A percentile compares a stretch with the other conserved stretches of the same genome.
Evolutionary conservation across 2,113 vertebrate genomes (phyloP).

Genomic region (Castor canadensis): DNA sequence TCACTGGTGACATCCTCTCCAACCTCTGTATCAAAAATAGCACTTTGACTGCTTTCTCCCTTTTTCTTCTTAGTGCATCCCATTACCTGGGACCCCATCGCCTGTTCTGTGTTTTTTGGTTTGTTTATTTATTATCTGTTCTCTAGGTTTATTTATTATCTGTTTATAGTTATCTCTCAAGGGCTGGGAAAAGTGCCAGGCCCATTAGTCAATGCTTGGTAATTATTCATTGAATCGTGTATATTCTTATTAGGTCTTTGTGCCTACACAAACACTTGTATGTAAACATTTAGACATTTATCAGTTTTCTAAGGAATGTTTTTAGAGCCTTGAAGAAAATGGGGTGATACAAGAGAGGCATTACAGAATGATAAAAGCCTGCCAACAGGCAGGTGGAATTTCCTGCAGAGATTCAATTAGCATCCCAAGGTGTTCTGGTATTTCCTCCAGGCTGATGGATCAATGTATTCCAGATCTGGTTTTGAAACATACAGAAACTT

Average conservation of each 20-base stretch:
- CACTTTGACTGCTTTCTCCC: background rate
- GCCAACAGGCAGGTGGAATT: background rate
- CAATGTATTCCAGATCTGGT: background rate
- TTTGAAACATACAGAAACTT: background rate
- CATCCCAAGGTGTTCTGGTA: background rate
- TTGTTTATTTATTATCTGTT: background rate
- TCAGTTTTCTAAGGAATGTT: background rate
- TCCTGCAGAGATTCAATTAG: background rate
- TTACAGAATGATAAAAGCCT: background rate
- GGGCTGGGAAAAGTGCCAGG: background rate
- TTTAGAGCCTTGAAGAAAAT: background rate
- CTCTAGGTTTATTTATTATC: background rate
- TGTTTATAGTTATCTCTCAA: background rate
- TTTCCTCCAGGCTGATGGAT: background rate
- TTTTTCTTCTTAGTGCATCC: background rate
- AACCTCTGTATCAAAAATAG: background rate
- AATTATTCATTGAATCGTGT: background rate
- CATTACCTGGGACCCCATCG: background rate
- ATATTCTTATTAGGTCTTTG: background rate
- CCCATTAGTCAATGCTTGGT: background rate
- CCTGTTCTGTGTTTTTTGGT: background rate
- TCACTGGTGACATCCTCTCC: background rate
- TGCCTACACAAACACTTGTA: background rate
- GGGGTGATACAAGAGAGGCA: background rate
- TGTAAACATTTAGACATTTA: background rate